Percentiles rank a stretch among this genome's conserved stretches.
phyloP scores from a whole-genome alignment of 2,113 vertebrate genomes.

The Ornithorhynchus anatinus region DNA sequence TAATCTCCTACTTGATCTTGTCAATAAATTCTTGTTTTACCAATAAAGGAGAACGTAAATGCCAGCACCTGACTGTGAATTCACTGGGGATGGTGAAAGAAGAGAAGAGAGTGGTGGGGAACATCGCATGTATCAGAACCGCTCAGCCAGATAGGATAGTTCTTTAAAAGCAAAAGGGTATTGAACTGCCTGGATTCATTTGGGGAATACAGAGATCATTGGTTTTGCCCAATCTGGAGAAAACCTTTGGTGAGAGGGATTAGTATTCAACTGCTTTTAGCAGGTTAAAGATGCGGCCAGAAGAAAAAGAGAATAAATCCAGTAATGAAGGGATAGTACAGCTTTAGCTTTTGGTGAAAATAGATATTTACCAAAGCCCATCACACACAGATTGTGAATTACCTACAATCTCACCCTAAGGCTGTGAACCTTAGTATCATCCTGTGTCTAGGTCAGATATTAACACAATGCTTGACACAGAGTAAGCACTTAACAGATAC shows the following conservation, averaged over 20 bases:
- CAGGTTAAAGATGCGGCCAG: neutral
- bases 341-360: no score
- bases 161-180: neutral
- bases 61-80: conserved; percentile 3
- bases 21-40: conserved; percentile 47
- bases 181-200: neutral
- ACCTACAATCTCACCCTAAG: no score
- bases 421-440: no score
- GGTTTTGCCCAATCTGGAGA: no score
- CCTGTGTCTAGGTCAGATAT: no score
- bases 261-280: neutral
- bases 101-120: neutral
- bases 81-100: conserved; percentile 26
- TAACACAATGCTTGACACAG: no score
- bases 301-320: neutral
- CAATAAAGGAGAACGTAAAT: conserved; percentile 43
- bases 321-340: no score
- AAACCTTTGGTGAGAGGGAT: no score
- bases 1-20: conserved; percentile 36
- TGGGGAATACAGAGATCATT: no score
- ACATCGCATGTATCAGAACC: neutral
- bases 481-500: no score
- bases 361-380: no score
- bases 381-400: no score
- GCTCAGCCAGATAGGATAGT: neutral